phyloP scores from a whole-genome alignment of 2,113 vertebrate genomes.

The Erinaceus europaeus region DNA sequence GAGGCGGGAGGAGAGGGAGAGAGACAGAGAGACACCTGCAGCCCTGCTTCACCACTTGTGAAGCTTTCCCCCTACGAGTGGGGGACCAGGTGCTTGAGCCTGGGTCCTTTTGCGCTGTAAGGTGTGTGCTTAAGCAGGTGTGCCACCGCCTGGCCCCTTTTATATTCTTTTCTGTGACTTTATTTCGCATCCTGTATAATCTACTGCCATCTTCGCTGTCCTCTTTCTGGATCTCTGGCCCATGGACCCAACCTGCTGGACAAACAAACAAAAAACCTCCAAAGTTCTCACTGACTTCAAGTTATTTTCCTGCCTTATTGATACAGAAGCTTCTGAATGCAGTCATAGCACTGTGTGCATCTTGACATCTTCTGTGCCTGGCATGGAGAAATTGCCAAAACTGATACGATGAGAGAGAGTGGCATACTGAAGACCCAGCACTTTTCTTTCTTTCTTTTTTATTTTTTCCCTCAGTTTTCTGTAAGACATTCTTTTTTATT shows the following conservation, averaged over 20 bases:
- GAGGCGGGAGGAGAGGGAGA: too few relatives aligned
- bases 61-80: too few relatives aligned
- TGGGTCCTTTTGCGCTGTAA: too few relatives aligned
- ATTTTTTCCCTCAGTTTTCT: too few relatives aligned
- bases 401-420: neutral
- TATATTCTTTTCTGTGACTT: neutral
- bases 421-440: neutral
- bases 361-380: neutral
- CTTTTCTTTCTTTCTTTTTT: neutral
- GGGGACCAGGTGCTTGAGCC: too few relatives aligned
- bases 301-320: neutral
- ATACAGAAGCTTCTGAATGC: neutral
- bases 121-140: too few relatives aligned
- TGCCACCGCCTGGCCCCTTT: too few relatives aligned
- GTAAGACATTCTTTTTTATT: too few relatives aligned
- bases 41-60: too few relatives aligned
- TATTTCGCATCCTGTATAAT: neutral
- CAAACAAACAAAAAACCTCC: neutral
- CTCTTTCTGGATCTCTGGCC: neutral
- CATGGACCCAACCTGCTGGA: neutral
- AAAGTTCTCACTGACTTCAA: neutral
- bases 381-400: neutral
- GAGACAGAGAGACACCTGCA: too few relatives aligned
- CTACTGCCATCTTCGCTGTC: neutral
- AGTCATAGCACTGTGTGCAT: rapidly evolving